Percentiles rank a stretch among this genome's conserved stretches.
Conservation (phyloP, 2,888 invertebrate genomes). For the Tupiocoris notatus region DNA sequence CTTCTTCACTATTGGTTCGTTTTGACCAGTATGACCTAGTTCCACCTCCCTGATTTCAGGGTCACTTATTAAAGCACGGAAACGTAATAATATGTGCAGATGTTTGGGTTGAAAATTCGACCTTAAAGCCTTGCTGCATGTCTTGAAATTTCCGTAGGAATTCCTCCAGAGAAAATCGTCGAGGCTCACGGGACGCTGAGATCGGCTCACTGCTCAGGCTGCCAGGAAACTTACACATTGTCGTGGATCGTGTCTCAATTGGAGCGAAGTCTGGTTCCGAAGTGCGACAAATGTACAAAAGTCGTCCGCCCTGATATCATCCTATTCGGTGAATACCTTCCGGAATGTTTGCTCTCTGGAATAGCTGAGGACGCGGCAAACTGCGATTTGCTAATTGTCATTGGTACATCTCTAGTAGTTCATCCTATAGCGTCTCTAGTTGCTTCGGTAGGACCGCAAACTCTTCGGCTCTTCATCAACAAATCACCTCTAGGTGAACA, state of each 20-base stretch:
- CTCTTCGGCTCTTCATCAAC: slow-evolving; percentile 84
- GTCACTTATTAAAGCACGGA: too few relatives aligned
- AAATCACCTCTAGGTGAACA: slow-evolving; percentile 56
- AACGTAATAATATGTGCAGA: too few relatives aligned
- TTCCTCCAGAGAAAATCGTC: slow-evolving; percentile 68
- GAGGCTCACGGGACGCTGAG: slow-evolving; percentile 95
- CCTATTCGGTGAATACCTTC: slow-evolving; percentile 91
- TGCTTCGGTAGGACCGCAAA: slow-evolving; percentile 64
- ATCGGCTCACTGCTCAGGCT: slow-evolving; percentile 80
- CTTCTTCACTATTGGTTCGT: background rate
- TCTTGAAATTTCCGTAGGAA: slow-evolving; percentile 51
- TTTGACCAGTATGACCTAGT: too few relatives aligned
- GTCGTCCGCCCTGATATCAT: slow-evolving; percentile 93
- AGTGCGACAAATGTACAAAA: slow-evolving; percentile 71
- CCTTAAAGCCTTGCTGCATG: too few relatives aligned
- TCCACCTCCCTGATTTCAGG: too few relatives aligned
- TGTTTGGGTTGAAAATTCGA: too few relatives aligned
- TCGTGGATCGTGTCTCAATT: slow-evolving; percentile 79
- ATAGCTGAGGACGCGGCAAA: slow-evolving; percentile 59
- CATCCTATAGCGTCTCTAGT: slow-evolving; percentile 87
- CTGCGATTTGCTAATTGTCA: slow-evolving; percentile 88
- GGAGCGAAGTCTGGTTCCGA: slow-evolving; percentile 70
- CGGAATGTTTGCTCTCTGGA: slow-evolving; percentile 76
- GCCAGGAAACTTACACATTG: slow-evolving; percentile 68
- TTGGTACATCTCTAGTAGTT: slow-evolving; percentile 92